Base-by-base conservation (phyloP, 2,797 vertebrate genomes). In the Cichlasoma orientale region DNA sequence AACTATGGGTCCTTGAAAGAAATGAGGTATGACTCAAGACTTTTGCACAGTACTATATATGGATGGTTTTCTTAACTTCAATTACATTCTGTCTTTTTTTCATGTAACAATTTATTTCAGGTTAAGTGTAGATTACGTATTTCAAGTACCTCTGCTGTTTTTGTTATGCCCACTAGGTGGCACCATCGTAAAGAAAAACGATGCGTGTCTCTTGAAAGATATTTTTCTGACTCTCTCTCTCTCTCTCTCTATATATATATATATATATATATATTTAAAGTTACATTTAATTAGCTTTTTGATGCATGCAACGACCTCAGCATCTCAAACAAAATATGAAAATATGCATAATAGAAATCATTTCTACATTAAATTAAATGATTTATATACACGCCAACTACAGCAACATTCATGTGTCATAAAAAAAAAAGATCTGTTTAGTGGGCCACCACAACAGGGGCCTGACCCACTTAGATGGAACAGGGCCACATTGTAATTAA, bases 141-240 rank as follows among this genome's bases (percentile, higher is more conserved):
- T 14, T 18, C 8, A 27, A 16, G 1, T 19, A 3, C 19, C 5
- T 19, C 23, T 38, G 10, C 8, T 16, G 31, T 0, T 53, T 38
- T 11, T 7, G 4, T 56, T 27, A 44, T 29, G 4, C 8, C 33
- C 92, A 92, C 78, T 59, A 89, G 92, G 12, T 88, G 91, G 78
- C 91, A 57, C 14, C 73, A 50, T 38, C 79, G 66, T 77, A 4
- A 66, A 86, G 66, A 25, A 71, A 85, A 33, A 7, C 12, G 29
- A 1, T 4, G 5, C 21, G 8, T 10, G 52, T 44, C 3, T 13
- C 1, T 21, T 11, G 16, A 18, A 31, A 29, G 75, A 1, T 18
- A 1, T 8, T 16, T 25, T 36, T 23, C 10, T 54, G 21, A 6
- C 6, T 5, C 5, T 27, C 27, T 27, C 27, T 27, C 27, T 27